Base-by-base conservation (phyloP, 1,140 invertebrate genomes). In the Agrilus planipennis region DNA sequence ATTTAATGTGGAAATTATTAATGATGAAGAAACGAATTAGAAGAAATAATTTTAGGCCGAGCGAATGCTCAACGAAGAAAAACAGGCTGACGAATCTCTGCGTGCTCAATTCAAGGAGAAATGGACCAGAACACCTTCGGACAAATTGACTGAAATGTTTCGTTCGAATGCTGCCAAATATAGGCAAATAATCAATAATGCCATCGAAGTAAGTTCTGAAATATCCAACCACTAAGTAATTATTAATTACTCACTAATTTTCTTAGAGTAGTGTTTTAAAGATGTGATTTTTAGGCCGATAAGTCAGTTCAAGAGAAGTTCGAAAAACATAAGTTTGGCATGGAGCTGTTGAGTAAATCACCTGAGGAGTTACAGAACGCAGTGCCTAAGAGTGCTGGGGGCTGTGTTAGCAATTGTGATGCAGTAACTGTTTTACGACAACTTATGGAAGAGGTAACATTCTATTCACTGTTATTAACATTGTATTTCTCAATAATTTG, bases 101-200 rank as follows among this genome's bases (percentile, higher is more conserved):
- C 71, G 84, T 47, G 64, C 71, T 32, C 93, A 98, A 67, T 96
- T 98, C 58, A 89, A 88, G 55, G 79, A 83, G 52, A 71, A 77
- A 46, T 99, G 95, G 95, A 82, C 77, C 0, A 75, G 95, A 53
- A 90, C 88, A 20, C 69, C 85, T 0, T 97, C 92, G 2, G 75
- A 72, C 12, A 81, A 84, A 61, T 72, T 99, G 19, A 98, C 92
- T 2, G 82, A 85, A 58, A 82, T 89, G 49, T 88, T 96, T 58
- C 73, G 72, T 41, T 70, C 79, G 10, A 95, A 96, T 70, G 72
- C 81, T 29, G 71, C 73, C 44, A 96, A 98, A 65, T 99, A 99
- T 65, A 71, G 83, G 29, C 76, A 80, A 58, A 94, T 98, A 51
- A 86, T 97, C 44, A 79, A 84, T 55, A 96, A 89, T 63, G 93